Conservation (phyloP, 2,113 vertebrate genomes). For the Campylomormyrus tamandua region DNA sequence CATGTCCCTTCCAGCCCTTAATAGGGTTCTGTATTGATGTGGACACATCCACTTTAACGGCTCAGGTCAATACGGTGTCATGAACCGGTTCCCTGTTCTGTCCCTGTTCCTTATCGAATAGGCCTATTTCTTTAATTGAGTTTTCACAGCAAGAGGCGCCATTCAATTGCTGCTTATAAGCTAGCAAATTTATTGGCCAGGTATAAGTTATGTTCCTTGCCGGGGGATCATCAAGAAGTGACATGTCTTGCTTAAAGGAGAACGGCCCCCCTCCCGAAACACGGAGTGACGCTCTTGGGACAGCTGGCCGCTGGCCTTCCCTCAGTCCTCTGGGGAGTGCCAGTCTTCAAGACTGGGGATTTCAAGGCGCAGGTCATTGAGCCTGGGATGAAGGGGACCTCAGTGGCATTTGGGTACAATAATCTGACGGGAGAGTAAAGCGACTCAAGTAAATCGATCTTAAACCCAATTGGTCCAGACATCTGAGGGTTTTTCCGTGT, state of each 20-base stretch:
- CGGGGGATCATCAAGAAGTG: background rate
- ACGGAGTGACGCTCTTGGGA: background rate
- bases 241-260: background rate
- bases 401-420: background rate
- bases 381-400: background rate
- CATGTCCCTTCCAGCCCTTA: background rate
- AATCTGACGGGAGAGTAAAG: background rate
- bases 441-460: background rate
- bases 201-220: background rate
- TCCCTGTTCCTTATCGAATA: background rate
- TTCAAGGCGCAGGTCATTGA: background rate
- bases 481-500: background rate
- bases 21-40: background rate
- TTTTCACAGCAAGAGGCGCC: background rate
- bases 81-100: background rate
- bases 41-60: background rate
- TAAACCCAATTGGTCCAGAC: background rate
- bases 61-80: background rate
- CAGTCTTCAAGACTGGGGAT: background rate
- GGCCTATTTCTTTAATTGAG: background rate
- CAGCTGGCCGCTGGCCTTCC: background rate
- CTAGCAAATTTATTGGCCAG: constrained; percentile 1
- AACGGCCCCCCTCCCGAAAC: background rate
- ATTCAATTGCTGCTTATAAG: background rate
- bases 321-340: background rate